Conservation (phyloP, 1,140 invertebrate species). For the Calliphora vicina region DNA sequence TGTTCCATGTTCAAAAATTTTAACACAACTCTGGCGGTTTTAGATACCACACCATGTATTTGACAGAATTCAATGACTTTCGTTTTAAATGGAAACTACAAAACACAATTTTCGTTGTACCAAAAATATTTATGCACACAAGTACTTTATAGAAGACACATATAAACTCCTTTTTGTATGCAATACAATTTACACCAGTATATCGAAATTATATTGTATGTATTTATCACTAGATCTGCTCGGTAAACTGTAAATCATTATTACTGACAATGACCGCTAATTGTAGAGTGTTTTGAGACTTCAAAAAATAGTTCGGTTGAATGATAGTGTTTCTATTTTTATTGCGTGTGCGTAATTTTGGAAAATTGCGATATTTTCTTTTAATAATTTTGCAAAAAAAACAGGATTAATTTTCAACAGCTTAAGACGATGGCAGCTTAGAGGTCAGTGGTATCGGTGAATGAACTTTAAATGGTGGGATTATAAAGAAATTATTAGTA, state of each 20-base stretch:
- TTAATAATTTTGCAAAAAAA: background rate
- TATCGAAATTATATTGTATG: no score
- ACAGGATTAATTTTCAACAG: background rate
- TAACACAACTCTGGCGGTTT: background rate
- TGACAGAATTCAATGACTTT: constrained; percentile 11
- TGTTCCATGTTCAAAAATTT: no score
- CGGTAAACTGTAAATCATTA: background rate
- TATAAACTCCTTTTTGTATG: background rate
- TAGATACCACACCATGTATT: background rate
- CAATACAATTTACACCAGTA: no score
- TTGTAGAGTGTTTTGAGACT: background rate
- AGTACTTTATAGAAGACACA: background rate
- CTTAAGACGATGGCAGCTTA: background rate
- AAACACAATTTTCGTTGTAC: background rate
- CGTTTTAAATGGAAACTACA: background rate
- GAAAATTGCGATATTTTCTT: background rate
- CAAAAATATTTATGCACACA: background rate
- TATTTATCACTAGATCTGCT: no score
- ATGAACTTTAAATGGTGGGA: background rate
- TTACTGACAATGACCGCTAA: background rate
- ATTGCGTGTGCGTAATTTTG: background rate
- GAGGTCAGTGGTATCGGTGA: constrained; percentile 3
- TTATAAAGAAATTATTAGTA: no score
- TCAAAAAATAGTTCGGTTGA: no score
- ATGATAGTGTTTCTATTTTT: background rate